phyloP scores from a whole-genome alignment of 1,140 invertebrate species.

The Bombus pascuorum region DNA sequence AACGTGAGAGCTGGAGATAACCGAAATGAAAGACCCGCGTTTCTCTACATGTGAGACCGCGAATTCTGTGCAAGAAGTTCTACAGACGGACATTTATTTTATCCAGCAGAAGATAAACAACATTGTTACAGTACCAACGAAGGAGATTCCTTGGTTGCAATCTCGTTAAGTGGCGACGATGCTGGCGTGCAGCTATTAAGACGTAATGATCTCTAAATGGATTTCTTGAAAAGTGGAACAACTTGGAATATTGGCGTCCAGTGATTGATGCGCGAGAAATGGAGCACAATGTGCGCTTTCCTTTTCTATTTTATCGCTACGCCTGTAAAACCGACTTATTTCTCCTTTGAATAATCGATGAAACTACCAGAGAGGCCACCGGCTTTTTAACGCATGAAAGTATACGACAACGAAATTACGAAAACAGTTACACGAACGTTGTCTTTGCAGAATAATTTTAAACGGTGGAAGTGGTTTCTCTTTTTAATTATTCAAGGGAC shows the following conservation, averaged over 20 bases:
- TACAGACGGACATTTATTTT: constrained; percentile 15
- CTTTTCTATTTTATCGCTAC: not conserved
- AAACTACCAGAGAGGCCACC: not conserved
- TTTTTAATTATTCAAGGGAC: not conserved
- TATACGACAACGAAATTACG: not conserved
- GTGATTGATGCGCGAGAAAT: constrained; percentile 31
- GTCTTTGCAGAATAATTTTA: not conserved
- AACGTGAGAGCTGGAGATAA: not conserved
- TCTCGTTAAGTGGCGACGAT: constrained; percentile 37
- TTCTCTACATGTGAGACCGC: not conserved
- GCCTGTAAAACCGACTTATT: not conserved
- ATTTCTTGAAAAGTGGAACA: constrained; percentile 21
- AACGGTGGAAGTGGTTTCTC: not conserved
- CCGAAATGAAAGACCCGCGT: not conserved
- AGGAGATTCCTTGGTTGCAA: constrained; percentile 12
- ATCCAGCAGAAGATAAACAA: constrained; percentile 9
- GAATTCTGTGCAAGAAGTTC: too few species aligned
- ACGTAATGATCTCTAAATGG: constrained; percentile 27
- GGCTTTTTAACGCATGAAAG: not conserved
- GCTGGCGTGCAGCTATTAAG: constrained; percentile 19
- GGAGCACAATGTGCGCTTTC: not conserved
- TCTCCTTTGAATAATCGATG: not conserved
- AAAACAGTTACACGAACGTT: not conserved
- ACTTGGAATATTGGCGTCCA: not conserved
- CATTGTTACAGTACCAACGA: not conserved